A percentile compares a stretch with the other conserved stretches of the same genome.
phyloP scores from a whole-genome alignment of 2,888 invertebrate species.

The Drosophila percnosoma region DNA sequence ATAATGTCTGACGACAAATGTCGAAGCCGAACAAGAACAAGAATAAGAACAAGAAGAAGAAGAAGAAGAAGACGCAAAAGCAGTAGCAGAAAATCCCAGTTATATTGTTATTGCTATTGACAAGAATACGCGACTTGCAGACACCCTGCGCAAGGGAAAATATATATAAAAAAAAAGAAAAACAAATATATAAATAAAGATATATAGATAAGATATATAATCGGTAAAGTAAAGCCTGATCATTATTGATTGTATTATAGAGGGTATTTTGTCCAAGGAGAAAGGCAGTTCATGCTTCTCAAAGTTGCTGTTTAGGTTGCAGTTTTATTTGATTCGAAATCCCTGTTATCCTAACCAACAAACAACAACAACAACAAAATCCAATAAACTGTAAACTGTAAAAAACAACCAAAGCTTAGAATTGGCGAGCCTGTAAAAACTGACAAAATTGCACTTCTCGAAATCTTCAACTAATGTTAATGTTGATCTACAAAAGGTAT shows the following conservation, averaged over 20 bases:
- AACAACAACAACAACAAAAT: neutral
- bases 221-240: neutral
- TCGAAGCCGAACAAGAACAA: constrained; percentile 19
- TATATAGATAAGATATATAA: neutral
- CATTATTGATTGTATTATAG: neutral
- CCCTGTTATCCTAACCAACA: neutral
- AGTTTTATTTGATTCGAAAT: neutral
- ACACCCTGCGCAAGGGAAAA: neutral
- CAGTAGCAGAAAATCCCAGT: constrained; percentile 1
- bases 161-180: too few species aligned
- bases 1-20: constrained; percentile 72
- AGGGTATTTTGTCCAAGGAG: neutral
- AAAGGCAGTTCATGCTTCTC: neutral
- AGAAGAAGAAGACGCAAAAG: constrained; percentile 20
- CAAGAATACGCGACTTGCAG: neutral
- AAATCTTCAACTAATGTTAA: neutral
- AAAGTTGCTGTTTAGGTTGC: neutral
- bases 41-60: constrained; percentile 15
- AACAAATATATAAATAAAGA: neutral
- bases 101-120: neutral
- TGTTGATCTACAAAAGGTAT: neutral
- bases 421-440: neutral
- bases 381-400: rapidly evolving
- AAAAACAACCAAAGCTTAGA: neutral
- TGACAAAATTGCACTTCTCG: neutral